phyloP scores from a whole-genome alignment of 2,888 invertebrate genomes.

The Opisthograptis luteolata region DNA sequence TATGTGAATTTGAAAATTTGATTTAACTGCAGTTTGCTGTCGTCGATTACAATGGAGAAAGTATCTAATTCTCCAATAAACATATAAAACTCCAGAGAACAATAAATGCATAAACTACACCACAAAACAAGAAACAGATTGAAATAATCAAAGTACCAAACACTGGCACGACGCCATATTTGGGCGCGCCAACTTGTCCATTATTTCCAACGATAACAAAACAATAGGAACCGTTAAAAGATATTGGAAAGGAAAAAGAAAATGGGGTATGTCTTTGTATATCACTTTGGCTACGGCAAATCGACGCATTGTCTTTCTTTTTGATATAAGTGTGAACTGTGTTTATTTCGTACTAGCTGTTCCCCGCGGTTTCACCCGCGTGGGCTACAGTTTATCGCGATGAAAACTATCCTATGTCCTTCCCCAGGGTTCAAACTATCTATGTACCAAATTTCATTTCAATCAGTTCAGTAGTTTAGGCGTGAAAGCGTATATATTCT shows the following conservation, averaged over 20 bases:
- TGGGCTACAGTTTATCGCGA: no score
- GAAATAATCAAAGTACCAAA: background rate
- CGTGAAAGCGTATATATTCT: no score
- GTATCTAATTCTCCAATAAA: no score
- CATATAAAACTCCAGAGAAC: no score
- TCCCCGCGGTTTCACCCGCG: no score
- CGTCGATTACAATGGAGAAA: no score
- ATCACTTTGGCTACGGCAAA: background rate
- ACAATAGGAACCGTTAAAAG: conserved; percentile 8
- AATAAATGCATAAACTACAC: background rate
- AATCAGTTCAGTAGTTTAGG: no score
- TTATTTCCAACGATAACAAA: conserved; percentile 10
- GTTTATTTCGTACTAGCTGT: background rate
- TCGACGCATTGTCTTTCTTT: background rate
- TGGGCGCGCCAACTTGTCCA: conserved; percentile 11
- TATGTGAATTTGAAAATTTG: no score
- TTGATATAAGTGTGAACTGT: background rate
- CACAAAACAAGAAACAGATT: background rate
- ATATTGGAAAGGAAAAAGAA: conserved; percentile 8
- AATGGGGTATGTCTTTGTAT: background rate
- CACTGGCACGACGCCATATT: conserved; percentile 10
- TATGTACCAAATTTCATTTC: no score
- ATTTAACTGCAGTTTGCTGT: no score
- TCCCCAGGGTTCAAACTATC: no score
- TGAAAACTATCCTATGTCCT: no score